Evolutionary conservation across 2,113 vertebrate genomes (phyloP), one percentile per base, ranked within the genome.

Genomic region (Eidolon helvum): DNA sequence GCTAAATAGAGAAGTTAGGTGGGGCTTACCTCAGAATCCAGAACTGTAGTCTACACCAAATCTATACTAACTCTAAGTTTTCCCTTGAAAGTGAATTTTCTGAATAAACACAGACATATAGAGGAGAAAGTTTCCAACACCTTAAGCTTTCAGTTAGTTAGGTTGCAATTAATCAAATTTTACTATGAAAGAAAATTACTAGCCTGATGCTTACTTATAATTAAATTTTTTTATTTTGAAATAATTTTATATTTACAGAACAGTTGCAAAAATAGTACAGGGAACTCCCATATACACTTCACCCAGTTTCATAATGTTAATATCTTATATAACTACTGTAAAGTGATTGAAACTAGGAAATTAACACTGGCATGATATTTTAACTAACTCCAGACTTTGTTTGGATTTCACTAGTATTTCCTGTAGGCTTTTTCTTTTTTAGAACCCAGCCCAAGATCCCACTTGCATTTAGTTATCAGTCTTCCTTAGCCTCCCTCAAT

Each of bases 101-200:
- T 87, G 93, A 91, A 91, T 93, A 50, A 50, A 50, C 50, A 50
- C 4, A 50, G 50, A 50, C 50, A 50, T 65, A n/a, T 2, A 92
- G 65, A 85, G 65, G 63, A 80, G 26, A 94, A 79, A 43, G 59
- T 38, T 30, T 90, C 22, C 4, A 87, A 30, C 24, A 24, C 28
- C 55, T 85, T 10, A 71, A 69, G n/a, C 24, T 53, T 96, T 14
- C 30, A 50, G 18, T 83, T 69, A 89, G 55, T 30, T 90, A 65
- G 28, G 21, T 89, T 93, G 43, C n/a, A 91, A 77, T 95, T 95
- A 94, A 80, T 88, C 68, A 92, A 92, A 96, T 80, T 80, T 80
- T 40, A 30, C 19, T 40, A 38, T 53, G 69, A 95, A 91, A 96
- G 57, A 93, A 96, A 75, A 85, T 83, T 57, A 35, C 55, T 86